Conservation (phyloP, 53 echinoderm and acorn worm genomes). For the Henricia sp. region DNA sequence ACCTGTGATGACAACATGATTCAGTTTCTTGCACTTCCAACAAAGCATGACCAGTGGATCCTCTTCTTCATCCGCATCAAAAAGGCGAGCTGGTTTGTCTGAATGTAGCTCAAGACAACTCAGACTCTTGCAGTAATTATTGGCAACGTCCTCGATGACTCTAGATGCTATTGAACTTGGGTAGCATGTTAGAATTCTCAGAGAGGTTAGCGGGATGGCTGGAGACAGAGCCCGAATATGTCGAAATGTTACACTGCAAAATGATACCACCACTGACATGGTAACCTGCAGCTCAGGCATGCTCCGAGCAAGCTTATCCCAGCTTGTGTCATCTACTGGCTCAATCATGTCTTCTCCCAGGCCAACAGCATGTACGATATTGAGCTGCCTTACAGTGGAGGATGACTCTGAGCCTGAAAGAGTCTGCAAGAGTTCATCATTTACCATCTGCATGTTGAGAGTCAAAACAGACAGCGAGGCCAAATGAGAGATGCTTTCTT, state of each 20-base stretch:
- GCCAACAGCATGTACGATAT: slow-evolving; percentile 22
- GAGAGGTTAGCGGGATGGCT: slow-evolving; percentile 36
- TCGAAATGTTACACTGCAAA: not conserved
- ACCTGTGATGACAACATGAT: slow-evolving; percentile 40
- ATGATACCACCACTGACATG: not conserved
- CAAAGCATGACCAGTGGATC: slow-evolving; percentile 47
- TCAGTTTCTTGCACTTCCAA: slow-evolving; percentile 51
- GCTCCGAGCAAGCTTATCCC: slow-evolving; percentile 20
- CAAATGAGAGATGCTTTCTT: not conserved
- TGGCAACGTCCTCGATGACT: slow-evolving; percentile 9
- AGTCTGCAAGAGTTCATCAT: not conserved
- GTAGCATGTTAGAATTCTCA: slow-evolving; percentile 7
- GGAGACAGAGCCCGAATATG: not conserved
- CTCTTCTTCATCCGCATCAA: slow-evolving; percentile 2
- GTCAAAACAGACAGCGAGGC: slow-evolving; percentile 25
- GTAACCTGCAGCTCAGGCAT: slow-evolving; percentile 20
- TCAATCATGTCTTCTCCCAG: not conserved
- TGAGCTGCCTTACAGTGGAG: slow-evolving; percentile 14
- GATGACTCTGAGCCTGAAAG: not conserved
- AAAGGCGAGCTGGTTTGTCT: slow-evolving; percentile 15
- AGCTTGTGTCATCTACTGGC: not conserved
- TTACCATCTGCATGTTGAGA: slow-evolving; percentile 19
- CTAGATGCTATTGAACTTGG: not conserved
- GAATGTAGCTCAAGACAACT: slow-evolving; percentile 29
- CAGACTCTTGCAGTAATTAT: not conserved